phyloP scores from a whole-genome alignment of 2,888 invertebrate species.

The Troides oblongomaculatus region DNA sequence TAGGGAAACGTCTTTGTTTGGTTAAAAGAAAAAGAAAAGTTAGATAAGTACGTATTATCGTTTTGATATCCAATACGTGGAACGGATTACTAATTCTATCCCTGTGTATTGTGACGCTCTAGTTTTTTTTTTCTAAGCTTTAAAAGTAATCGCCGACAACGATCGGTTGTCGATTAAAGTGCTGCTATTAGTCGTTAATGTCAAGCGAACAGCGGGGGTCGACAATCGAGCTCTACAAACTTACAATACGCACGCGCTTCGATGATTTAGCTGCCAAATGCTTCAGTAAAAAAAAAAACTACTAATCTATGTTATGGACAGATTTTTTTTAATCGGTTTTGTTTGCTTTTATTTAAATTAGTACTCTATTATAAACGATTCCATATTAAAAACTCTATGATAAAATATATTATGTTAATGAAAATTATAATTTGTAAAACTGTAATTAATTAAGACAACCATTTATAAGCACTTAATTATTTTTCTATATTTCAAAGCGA shows the following conservation, averaged over 20 bases:
- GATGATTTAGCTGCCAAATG: conserved; percentile 22
- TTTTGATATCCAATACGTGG: conserved; percentile 47
- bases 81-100: conserved; percentile 52
- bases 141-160: conserved; percentile 49
- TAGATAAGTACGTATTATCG: conserved; percentile 20
- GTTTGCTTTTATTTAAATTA: background rate
- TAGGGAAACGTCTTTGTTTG: too few species aligned
- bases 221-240: conserved; percentile 36
- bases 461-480: too few species aligned
- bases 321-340: background rate
- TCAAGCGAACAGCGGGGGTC: conserved; percentile 52
- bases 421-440: too few species aligned
- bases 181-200: conserved; percentile 56
- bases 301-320: background rate
- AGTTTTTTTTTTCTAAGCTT: conserved; percentile 41
- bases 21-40: conserved; percentile 14
- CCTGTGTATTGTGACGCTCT: conserved; percentile 50
- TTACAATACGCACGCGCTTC: conserved; percentile 31
- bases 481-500: too few species aligned
- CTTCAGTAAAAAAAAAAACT: conserved; percentile 8
- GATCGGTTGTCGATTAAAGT: conserved; percentile 58
- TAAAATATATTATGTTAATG: too few species aligned
- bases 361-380: background rate
- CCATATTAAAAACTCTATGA: too few species aligned
- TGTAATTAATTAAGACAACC: too few species aligned